These are phyloP conservation scores for Monomorium pharaonis DNA, from an alignment of 1,140 invertebrate species.

Conservation along the genomic window DNA sequence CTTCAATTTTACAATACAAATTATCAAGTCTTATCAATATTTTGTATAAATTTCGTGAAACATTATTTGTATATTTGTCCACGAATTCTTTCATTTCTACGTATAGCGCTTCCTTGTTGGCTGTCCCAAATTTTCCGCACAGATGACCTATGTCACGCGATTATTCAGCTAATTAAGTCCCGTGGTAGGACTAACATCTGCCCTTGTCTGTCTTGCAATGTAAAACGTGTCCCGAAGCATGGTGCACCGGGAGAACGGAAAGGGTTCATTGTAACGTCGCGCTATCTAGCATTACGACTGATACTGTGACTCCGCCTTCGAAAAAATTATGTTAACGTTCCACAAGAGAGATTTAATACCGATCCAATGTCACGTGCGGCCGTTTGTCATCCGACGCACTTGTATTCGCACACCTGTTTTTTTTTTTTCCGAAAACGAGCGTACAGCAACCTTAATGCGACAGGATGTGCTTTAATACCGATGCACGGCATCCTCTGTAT, in stretches of 20 bases:
- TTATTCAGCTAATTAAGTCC: constrained; percentile 52
- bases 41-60: neutral
- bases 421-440: constrained; percentile 16
- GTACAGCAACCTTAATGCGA: neutral
- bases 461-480: constrained; percentile 23
- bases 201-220: constrained; percentile 32
- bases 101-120: neutral
- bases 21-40: neutral
- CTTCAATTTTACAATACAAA: neutral
- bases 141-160: constrained; percentile 35
- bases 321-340: constrained; percentile 18
- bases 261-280: constrained; percentile 1
- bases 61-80: neutral
- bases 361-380: constrained; percentile 21
- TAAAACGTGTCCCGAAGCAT: constrained; percentile 1
- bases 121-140: constrained; percentile 7
- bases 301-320: neutral
- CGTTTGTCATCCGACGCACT: constrained; percentile 34
- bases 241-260: neutral
- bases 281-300: neutral
- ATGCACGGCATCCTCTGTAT: neutral
- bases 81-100: neutral
- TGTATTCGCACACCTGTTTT: constrained; percentile 39
- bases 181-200: constrained; percentile 31
- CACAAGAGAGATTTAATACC: constrained; percentile 27